These are phyloP conservation scores for Misgurnus mizolepis DNA, from an alignment of 2,113 vertebrate species.

Conservation along the genomic window DNA sequence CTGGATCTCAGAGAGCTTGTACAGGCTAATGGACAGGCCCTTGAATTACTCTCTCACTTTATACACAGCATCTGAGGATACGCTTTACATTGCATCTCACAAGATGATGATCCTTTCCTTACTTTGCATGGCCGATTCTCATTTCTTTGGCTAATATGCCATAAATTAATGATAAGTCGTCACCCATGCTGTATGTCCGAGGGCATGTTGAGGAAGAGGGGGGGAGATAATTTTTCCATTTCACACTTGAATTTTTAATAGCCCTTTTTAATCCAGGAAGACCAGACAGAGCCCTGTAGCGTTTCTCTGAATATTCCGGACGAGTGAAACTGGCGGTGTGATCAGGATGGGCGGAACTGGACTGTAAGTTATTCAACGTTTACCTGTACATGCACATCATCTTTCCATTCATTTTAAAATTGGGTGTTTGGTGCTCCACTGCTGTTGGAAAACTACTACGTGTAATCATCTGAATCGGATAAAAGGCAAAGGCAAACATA, in stretches of 20 bases:
- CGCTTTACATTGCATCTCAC: constrained; percentile 17
- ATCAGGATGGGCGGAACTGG: constrained; percentile 1
- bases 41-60: neutral
- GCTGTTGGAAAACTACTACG: too few species aligned
- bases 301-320: constrained; percentile 9
- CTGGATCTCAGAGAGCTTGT: neutral
- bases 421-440: too few species aligned
- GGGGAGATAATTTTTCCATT: constrained; percentile 45
- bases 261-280: constrained; percentile 42
- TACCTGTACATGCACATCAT: constrained; percentile 7
- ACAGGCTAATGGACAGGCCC: neutral
- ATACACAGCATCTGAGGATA: neutral
- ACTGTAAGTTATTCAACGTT: constrained; percentile 12
- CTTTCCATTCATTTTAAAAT: too few species aligned
- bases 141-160: constrained; percentile 41
- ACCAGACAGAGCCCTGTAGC: constrained; percentile 17
- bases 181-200: constrained; percentile 36
- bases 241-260: constrained; percentile 54
- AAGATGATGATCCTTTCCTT: constrained; percentile 27
- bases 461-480: too few species aligned
- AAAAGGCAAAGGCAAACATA: too few species aligned
- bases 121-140: constrained; percentile 38
- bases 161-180: constrained; percentile 47
- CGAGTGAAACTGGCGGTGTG: neutral
- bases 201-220: constrained; percentile 30